These are phyloP conservation scores for Polyodon spathula DNA, from an alignment of 2,113 vertebrate species.

Conservation along the genomic window DNA sequence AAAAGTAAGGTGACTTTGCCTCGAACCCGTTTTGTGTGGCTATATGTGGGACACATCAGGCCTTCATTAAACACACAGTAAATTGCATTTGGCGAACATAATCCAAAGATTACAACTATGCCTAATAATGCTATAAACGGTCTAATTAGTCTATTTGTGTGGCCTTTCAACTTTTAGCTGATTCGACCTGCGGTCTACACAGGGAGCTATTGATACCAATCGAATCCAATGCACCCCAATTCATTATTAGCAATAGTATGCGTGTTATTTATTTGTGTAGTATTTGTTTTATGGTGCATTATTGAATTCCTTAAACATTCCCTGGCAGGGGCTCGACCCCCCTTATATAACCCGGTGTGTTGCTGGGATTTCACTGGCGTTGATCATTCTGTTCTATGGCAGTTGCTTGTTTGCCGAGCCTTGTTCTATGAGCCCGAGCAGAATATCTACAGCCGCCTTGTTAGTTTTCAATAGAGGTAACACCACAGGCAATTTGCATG, in stretches of 20 bases:
- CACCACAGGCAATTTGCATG: conserved; percentile 42
- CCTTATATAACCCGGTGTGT: too few relatives aligned
- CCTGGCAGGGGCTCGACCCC: neutral
- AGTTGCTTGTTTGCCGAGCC: too few relatives aligned
- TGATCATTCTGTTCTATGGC: too few relatives aligned
- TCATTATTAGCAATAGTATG: neutral
- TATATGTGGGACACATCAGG: conserved; percentile 59
- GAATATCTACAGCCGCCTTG: too few relatives aligned
- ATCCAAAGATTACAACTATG: conserved; percentile 47
- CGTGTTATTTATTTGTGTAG: neutral
- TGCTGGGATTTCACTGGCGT: too few relatives aligned
- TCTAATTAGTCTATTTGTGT: conserved; percentile 62
- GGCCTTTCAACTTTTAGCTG: conserved; percentile 50
- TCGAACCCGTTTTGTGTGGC: conserved; percentile 3
- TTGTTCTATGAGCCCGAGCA: too few relatives aligned
- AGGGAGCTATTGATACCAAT: conserved; percentile 6
- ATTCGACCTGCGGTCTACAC: conserved; percentile 37
- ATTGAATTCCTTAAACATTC: neutral
- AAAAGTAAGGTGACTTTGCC: neutral
- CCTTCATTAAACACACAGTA: conserved; percentile 59
- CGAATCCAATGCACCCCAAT: neutral
- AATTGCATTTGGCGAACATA: conserved; percentile 61
- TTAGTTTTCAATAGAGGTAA: conserved; percentile 31
- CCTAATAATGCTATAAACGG: conserved; percentile 46
- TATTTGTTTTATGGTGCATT: neutral